Evolutionary conservation across 1,140 invertebrate species (phyloP), one percentile per base, ranked within the genome.

Genomic region (Nephila pilipes): DNA sequence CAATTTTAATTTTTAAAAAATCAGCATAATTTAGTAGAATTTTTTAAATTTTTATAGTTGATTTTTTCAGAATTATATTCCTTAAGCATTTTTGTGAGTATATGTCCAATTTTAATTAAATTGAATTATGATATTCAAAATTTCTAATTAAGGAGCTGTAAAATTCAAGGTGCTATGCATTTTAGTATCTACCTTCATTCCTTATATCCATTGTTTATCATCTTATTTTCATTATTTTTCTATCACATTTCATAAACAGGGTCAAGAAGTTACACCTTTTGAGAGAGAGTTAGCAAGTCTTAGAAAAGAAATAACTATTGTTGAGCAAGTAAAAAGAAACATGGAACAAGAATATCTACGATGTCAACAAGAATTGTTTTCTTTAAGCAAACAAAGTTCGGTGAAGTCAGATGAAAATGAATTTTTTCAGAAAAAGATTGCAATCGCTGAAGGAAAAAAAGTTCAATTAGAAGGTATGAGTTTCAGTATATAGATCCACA

Each of bases 221-320:
- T 4, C 46, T 46, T 20, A 6, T 25, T 58, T 58, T 46, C 14
- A 58, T 20, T 58, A 12, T 3, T 58, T 0, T 20, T 58, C 20
- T 80, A 46, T 81, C 22, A 46, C 22, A 81, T 46, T 38, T 2
- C 46, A 65, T 2, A 81, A 63, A 1, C 14, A 93, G 92, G 92
- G 92, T 22, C 92, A 93, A 89, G 92, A 93, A 89, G 46, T 88
- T 12, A 85, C 32, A 12, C 92, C 92, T 8, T 88, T 89, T 65
- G 69, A 93, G 55, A 83, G 85, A 89, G 92, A 93, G 54, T 36
- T 93, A 16, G 22, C 75, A 14, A 88, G 60, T 20, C 55, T 88
- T 25, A 89, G 38, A 46, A 88, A 83, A 83, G 92, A 93, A 65
- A 93, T 93, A 46, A 10, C 14, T 55, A 54, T 38, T 16, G 87